Conservation (phyloP, 2,888 invertebrate species). For the Heterodera filipjevi region DNA sequence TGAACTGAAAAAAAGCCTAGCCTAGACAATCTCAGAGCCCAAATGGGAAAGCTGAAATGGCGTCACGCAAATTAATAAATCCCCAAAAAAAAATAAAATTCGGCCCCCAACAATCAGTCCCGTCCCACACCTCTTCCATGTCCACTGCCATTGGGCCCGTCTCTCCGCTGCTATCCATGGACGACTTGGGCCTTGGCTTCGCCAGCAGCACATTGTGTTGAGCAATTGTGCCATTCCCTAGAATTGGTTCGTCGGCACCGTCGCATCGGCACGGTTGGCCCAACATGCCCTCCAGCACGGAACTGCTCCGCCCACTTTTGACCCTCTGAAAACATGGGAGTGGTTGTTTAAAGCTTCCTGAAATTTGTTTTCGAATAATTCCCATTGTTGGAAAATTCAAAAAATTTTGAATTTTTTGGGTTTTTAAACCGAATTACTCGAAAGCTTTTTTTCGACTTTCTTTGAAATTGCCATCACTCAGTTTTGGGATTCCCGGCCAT, state of each 20-base stretch:
- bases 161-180: not conserved
- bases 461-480: too few species aligned
- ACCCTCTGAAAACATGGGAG: not conserved
- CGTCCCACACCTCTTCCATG: conserved; percentile 15
- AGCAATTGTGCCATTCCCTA: not conserved
- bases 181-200: conserved; percentile 4
- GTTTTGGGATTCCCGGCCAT: too few species aligned
- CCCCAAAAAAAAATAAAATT: too few species aligned
- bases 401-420: not conserved
- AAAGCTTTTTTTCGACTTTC: too few species aligned
- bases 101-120: too few species aligned
- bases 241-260: not conserved
- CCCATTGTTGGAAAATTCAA: not conserved
- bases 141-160: not conserved
- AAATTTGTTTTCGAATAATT: not conserved
- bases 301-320: conserved; percentile 4
- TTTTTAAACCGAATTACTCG: too few species aligned
- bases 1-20: too few species aligned
- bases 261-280: not conserved
- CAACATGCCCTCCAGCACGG: conserved; percentile 6
- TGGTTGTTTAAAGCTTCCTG: not conserved
- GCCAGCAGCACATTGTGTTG: not conserved
- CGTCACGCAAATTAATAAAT: too few species aligned
- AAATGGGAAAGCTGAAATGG: too few species aligned
- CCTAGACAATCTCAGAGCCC: too few species aligned